phyloP scores from a whole-genome alignment of 2,113 vertebrate species.

The Onychostoma macrolepis region DNA sequence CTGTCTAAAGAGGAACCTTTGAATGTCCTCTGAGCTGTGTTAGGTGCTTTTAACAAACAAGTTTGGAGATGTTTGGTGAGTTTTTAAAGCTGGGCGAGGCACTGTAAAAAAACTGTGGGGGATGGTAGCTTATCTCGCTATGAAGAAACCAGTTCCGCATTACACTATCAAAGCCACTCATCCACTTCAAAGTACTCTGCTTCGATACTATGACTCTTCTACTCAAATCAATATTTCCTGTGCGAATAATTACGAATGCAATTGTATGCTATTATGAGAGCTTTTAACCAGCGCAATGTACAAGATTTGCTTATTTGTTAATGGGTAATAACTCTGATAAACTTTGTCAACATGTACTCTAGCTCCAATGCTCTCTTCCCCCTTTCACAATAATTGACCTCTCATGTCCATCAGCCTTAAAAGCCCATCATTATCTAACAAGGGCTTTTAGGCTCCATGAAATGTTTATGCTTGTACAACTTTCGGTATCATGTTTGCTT shows the following conservation, averaged over 20 bases:
- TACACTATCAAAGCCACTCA: slow-evolving; percentile 52
- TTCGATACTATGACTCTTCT: slow-evolving; percentile 24
- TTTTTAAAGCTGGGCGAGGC: slow-evolving; percentile 47
- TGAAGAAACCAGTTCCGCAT: slow-evolving; percentile 56
- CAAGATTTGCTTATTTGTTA: slow-evolving; percentile 41
- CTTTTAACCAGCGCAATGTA: slow-evolving; percentile 52
- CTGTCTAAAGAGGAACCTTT: neutral
- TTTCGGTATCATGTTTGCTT: slow-evolving; percentile 52
- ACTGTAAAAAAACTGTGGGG: slow-evolving; percentile 23
- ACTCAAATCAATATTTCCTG: slow-evolving; percentile 26
- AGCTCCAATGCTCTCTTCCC: slow-evolving; percentile 64
- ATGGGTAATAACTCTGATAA: slow-evolving; percentile 37
- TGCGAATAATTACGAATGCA: slow-evolving; percentile 20
- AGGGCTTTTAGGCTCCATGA: slow-evolving; percentile 73
- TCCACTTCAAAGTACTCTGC: slow-evolving; percentile 45
- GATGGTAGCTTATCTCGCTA: slow-evolving; percentile 50
- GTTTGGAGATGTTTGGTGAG: slow-evolving; percentile 30
- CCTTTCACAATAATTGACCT: slow-evolving; percentile 43
- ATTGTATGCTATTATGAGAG: slow-evolving; percentile 33
- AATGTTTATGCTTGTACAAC: slow-evolving; percentile 58
- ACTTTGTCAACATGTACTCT: slow-evolving; percentile 47
- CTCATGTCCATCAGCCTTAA: slow-evolving; percentile 57
- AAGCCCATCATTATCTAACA: slow-evolving; percentile 65
- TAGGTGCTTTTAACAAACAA: slow-evolving; percentile 38
- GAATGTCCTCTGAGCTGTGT: slow-evolving; percentile 3